Conservation (phyloP, 2,888 invertebrate genomes). For the Trilocha varians region DNA sequence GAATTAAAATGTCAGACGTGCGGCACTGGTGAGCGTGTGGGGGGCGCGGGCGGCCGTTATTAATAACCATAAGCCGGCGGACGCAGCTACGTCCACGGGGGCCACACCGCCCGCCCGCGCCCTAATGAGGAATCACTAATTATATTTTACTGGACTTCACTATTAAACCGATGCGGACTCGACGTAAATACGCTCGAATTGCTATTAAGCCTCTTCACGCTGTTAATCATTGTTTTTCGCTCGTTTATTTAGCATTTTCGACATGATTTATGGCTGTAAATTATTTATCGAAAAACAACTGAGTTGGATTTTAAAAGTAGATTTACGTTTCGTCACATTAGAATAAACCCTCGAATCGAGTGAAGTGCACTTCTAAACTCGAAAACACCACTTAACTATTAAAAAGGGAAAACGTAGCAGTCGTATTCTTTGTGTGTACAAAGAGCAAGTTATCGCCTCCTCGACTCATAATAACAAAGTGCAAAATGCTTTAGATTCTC, state of each 20-base stretch:
- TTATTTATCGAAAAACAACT: neutral
- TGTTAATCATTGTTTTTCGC: slow-evolving; percentile 2
- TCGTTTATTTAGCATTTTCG: neutral
- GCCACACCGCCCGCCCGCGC: slow-evolving; percentile 56
- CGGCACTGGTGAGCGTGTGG: slow-evolving; percentile 59
- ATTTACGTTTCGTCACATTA: neutral
- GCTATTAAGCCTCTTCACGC: slow-evolving; percentile 3
- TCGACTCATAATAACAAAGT: slow-evolving; percentile 59
- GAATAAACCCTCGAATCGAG: neutral
- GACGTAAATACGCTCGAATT: slow-evolving; percentile 34
- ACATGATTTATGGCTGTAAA: neutral
- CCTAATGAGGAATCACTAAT: slow-evolving; percentile 73
- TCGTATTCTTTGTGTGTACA: slow-evolving; percentile 20
- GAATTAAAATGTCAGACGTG: slow-evolving; percentile 74
- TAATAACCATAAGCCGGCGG: slow-evolving; percentile 74
- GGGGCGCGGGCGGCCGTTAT: slow-evolving; percentile 57
- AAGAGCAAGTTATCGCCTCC: slow-evolving; percentile 53
- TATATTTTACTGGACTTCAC: slow-evolving; percentile 70
- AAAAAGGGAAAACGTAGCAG: neutral
- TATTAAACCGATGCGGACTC: slow-evolving; percentile 44
- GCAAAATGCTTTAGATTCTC: slow-evolving; percentile 64
- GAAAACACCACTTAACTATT: slow-evolving; percentile 1
- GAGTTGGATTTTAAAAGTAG: neutral
- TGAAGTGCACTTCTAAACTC: neutral
- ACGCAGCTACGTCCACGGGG: slow-evolving; percentile 74